Evolutionary conservation across 1,140 invertebrate species (phyloP).

Genomic region (Chironomus striatipennis): DNA sequence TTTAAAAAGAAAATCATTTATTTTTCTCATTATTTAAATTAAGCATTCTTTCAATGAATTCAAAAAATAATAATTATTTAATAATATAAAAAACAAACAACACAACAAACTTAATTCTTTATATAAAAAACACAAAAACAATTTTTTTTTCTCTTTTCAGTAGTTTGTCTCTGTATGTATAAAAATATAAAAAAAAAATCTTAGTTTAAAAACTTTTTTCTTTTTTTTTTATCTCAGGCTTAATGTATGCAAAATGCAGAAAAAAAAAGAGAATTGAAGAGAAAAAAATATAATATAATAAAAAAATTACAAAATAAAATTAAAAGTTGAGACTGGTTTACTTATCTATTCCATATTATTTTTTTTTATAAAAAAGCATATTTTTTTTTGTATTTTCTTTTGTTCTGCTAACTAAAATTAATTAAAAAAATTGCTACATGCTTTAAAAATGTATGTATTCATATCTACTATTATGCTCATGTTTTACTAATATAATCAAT

Average conservation of each 20-base stretch:
- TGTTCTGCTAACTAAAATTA: constrained; percentile 2
- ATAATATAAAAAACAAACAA: constrained; percentile 22
- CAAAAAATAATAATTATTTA: constrained; percentile 21
- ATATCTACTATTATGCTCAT: background rate
- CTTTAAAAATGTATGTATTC: background rate
- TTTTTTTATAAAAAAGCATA: background rate
- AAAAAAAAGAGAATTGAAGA: background rate
- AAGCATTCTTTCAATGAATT: constrained; percentile 13
- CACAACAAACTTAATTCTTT: constrained; percentile 23
- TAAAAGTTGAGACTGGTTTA: background rate
- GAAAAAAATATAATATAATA: background rate
- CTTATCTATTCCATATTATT: constrained; percentile 6
- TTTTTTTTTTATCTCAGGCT: background rate
- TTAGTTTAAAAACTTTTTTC: background rate
- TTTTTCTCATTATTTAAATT: constrained; percentile 20
- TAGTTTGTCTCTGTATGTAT: constrained; percentile 17
- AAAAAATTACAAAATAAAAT: background rate
- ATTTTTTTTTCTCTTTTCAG: constrained; percentile 19
- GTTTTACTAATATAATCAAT: constrained; percentile 4
- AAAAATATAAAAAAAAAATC: constrained; percentile 21
- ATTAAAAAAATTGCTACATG: background rate
- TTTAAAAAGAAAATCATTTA: constrained; percentile 12
- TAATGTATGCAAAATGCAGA: background rate
- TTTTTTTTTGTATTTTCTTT: background rate
- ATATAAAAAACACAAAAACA: constrained; percentile 22